Percentiles rank a stretch among this genome's conserved stretches.
These are phyloP conservation scores for Halotydeus destructor DNA, from an alignment of 1,140 invertebrate genomes.

Conservation along the genomic window DNA sequence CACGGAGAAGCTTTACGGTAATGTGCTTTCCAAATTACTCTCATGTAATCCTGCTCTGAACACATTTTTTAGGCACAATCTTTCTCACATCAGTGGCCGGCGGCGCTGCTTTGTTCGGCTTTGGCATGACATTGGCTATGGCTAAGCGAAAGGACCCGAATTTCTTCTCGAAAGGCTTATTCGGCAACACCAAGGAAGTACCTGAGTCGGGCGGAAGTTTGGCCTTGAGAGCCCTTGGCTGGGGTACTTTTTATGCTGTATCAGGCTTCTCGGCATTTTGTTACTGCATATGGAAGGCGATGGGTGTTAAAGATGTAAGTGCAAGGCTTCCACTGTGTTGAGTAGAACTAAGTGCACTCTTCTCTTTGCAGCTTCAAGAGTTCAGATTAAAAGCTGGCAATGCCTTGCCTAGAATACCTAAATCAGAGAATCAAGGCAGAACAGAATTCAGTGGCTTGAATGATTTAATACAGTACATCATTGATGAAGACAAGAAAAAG, in stretches of 20 bases:
- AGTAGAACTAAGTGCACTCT: no score
- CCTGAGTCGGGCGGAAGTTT: conserved; percentile 51
- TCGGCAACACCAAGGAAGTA: no score
- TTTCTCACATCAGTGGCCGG: conserved; percentile 55
- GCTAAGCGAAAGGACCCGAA: conserved; percentile 56
- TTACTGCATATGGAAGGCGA: conserved; percentile 66
- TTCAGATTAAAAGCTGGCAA: conserved; percentile 29
- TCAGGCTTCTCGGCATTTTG: conserved; percentile 54
- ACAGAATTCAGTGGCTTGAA: conserved; percentile 46
- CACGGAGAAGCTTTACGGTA: no score
- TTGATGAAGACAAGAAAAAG: conserved; percentile 19
- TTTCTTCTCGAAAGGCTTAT: conserved; percentile 48
- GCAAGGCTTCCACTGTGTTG: no score
- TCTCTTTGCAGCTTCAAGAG: conserved; percentile 25
- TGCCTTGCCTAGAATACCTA: conserved; percentile 47
- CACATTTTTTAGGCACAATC: conserved; percentile 40
- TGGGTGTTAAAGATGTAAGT: conserved; percentile 47
- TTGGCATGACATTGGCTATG: conserved; percentile 47
- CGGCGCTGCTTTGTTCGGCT: conserved; percentile 54
- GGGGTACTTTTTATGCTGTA: conserved; percentile 65
- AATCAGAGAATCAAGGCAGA: conserved; percentile 54
- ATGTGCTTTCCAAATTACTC: no score
- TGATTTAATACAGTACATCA: conserved; percentile 25
- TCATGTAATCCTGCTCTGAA: no score
- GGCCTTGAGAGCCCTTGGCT: conserved; percentile 56